phyloP scores from a whole-genome alignment of 2,113 vertebrate genomes.

The Gymnarchus niloticus region DNA sequence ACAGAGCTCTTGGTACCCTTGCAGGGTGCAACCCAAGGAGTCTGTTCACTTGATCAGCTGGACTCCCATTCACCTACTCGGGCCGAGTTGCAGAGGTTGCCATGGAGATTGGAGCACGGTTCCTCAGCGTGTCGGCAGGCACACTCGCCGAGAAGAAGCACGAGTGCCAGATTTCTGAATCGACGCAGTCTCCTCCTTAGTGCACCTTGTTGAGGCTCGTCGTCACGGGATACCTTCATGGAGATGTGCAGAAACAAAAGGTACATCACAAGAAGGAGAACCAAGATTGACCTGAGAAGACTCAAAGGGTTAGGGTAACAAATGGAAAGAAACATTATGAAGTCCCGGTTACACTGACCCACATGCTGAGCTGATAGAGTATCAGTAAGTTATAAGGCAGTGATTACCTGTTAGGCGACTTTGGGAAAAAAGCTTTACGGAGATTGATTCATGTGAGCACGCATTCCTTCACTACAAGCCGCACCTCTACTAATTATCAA shows the following conservation, averaged over 20 bases:
- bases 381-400: background rate
- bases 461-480: conserved; percentile 13
- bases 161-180: conserved; percentile 41
- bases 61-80: conserved; percentile 23
- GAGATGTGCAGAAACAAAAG: background rate
- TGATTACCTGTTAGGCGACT: background rate
- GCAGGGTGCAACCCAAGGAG: background rate
- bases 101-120: conserved; percentile 24
- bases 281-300: background rate
- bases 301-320: background rate
- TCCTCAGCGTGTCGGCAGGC: background rate
- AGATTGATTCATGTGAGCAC: background rate
- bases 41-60: conserved; percentile 27
- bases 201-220: background rate
- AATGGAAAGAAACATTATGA: background rate
- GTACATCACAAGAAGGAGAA: background rate
- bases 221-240: background rate
- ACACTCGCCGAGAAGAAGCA: conserved; percentile 25
- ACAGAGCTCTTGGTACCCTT: background rate
- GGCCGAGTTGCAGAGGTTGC: conserved; percentile 28
- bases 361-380: background rate
- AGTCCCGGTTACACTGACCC: background rate
- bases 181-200: conserved; percentile 33
- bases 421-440: background rate
- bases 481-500: conserved; percentile 42